These are phyloP conservation scores for Yoshiicerus persimilis DNA, from an alignment of 1,140 invertebrate species.

Conservation along the genomic window DNA sequence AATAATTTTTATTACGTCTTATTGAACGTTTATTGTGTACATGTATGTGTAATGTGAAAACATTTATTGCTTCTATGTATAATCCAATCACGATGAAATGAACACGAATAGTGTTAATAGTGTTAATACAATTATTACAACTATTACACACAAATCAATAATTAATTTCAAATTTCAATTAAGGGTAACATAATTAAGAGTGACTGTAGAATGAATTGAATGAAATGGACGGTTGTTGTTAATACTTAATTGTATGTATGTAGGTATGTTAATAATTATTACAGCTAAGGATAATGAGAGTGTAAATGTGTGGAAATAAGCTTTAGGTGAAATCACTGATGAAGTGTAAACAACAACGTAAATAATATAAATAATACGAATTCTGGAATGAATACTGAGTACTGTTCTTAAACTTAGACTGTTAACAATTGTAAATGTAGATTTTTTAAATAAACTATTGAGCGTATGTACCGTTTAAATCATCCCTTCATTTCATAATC, in stretches of 20 bases:
- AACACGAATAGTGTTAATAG: not conserved
- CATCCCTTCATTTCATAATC: not conserved
- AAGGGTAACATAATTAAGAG: not conserved
- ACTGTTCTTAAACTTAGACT: slow-evolving; percentile 15
- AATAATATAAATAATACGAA: slow-evolving; percentile 4
- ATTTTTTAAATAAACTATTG: slow-evolving; percentile 15
- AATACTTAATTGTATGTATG: not conserved
- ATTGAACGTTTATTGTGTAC: not conserved
- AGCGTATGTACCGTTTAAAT: not conserved
- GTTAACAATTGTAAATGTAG: slow-evolving; percentile 14
- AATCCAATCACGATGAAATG: not conserved
- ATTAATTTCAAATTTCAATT: not conserved
- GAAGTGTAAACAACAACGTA: not conserved
- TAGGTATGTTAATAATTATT: too few relatives aligned
- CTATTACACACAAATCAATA: not conserved
- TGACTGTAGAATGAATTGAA: not conserved
- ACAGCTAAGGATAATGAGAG: too few relatives aligned
- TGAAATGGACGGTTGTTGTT: not conserved
- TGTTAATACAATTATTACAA: not conserved
- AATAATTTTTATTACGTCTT: not conserved
- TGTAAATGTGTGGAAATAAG: too few relatives aligned
- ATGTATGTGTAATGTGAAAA: not conserved
- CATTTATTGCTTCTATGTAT: not conserved
- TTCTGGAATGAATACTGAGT: slow-evolving; percentile 2
- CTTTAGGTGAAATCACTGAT: not conserved